Evolutionary conservation across 2,797 vertebrate species (phyloP), one percentile per base, ranked within the genome.

Genomic region (Mormyrus proboscirostris): DNA sequence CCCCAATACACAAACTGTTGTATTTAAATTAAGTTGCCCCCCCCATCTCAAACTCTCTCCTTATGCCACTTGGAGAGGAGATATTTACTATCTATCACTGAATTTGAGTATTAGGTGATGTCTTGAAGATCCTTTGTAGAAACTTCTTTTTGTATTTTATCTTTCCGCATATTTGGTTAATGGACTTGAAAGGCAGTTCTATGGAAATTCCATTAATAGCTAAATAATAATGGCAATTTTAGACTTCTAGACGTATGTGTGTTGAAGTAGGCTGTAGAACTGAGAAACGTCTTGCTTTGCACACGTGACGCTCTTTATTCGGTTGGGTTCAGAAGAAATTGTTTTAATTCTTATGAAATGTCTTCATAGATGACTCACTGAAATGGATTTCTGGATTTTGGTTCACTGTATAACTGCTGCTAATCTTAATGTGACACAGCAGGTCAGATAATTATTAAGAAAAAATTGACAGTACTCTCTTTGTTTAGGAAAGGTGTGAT

Each of bases 401-500:
- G 33, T 79, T 79, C 73, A 19, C 73, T n/a, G 19, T 79, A 38
- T 79, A 79, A n/a, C 73, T 79, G 38, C 38, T 79, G 41, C 47
- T 79, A 38, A 44, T 79, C 38, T 44, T 69, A 69, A 69, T 69
- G 29, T 69, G 25, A 33, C 29, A 33, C 25, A 33, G 25, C 25
- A 69, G 62, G 62, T 33, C 62, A 69, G 25, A 73, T 38, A 73
- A 73, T 33, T 69, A 69, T 38, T 73, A 73, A 73, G 29, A 38
- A 16, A 73, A 38, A 38, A 73, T 38, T 73, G 65, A 73, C 65
- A 73, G 29, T 73, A 38, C 65, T 73, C 29, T 38, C 65, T 73
- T 73, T 73, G 65, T 73, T 73, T 73, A 73, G 65, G 65, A 73
- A 33, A 73, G 65, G 29, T 73, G 65, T 73, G 65, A 73, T 73